Base-by-base conservation (phyloP, 2,113 vertebrate species). In the Clarias batrachus region DNA sequence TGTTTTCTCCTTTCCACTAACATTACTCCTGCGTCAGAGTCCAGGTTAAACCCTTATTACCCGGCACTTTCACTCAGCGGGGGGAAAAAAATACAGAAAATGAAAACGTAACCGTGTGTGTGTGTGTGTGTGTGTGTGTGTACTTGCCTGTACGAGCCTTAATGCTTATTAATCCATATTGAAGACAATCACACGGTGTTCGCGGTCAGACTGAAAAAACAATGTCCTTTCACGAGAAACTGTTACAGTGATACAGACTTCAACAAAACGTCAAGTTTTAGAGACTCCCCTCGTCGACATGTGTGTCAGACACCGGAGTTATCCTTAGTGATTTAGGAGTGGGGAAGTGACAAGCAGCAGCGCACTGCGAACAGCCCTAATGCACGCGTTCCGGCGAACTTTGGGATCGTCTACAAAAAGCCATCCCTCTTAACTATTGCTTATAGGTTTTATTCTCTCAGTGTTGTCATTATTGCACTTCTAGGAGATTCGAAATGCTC, bases 71-170 rank as follows among this genome's bases (percentile, higher is more conserved):
- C n/a, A 65, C 56, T 48, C 37, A 79, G 11, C n/a, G 62, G 68
- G 57, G 19, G 16, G 3, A 23, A 63, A 77, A 63, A 16, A 17
- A 59, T 30, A 74, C 30, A 74, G 83, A 14, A 62, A 81, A 66
- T n/a, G 81, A 54, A 73, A 81, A 76, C 12, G 78, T 82, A 74
- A 68, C 19, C 84, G 70, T 30, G 70, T 10, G 60, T 23, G 48
- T 48, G 48, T 48, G 48, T 48, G 41, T 48, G 41, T 48, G 41
- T 7, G 41, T 48, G 48, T 48, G 48, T 48, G 48, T 73, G 25
- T 80, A 91, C 89, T 91, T 90, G 83, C 87, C 87, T 91, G 86
- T 66, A 84, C 63, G 63, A 86, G 84, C 83, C 80, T 85, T 83
- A n/a, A 86, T 85, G 81, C 52, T 48, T 59, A 82, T 87, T 84